Percentiles rank a stretch among this genome's conserved stretches.
These are phyloP conservation scores for Notechis scutatus DNA, from an alignment of 2,113 vertebrate species.

Conservation along the genomic window DNA sequence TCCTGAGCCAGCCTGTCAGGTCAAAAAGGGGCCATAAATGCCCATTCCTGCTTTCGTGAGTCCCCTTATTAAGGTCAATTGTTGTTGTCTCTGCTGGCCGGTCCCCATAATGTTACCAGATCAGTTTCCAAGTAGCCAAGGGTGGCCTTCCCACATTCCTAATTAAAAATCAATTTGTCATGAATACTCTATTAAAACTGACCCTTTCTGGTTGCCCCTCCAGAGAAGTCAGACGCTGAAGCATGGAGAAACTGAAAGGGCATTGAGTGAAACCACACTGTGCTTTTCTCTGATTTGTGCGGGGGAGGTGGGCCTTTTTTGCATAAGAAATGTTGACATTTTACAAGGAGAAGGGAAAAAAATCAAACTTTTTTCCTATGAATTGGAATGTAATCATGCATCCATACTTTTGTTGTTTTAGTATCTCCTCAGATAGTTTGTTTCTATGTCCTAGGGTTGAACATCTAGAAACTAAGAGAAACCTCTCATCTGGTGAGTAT, in stretches of 20 bases:
- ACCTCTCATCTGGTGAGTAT: background rate
- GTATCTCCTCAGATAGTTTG: background rate
- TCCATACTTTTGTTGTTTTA: background rate
- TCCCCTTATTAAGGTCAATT: background rate
- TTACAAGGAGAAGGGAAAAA: background rate
- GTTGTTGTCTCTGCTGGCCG: background rate
- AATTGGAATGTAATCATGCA: background rate
- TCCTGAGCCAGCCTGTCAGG: background rate
- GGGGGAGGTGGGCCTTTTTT: background rate
- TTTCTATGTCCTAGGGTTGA: background rate
- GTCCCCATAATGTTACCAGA: background rate
- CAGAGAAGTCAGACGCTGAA: constrained; percentile 1
- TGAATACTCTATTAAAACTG: background rate
- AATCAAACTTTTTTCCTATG: constrained; percentile 11
- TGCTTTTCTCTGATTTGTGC: background rate
- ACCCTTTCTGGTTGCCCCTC: background rate
- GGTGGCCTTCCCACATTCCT: background rate
- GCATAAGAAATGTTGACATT: constrained; percentile 6
- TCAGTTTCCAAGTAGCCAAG: constrained; percentile 15
- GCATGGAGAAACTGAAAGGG: background rate
- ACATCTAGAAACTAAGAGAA: background rate
- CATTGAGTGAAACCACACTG: background rate
- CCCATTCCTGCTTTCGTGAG: background rate
- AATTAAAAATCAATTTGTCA: background rate
- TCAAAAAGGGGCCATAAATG: background rate